Evolutionary conservation across 2,888 invertebrate species (phyloP).

Genomic region (Microplitis deprimator): DNA sequence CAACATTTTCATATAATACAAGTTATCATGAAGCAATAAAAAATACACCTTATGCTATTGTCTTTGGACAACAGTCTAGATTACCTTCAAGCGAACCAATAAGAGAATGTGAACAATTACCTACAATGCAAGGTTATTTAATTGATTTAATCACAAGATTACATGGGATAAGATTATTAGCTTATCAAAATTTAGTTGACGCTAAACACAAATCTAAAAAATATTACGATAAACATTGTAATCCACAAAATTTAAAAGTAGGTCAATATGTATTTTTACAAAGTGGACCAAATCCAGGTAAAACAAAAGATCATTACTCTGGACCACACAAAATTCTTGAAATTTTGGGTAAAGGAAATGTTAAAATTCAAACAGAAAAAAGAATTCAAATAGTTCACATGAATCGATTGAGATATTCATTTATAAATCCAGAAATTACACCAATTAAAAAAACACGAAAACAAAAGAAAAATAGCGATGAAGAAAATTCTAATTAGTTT

Average conservation of each 20-base stretch:
- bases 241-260: conserved; percentile 33
- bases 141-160: conserved; percentile 27
- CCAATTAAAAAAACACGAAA: neutral
- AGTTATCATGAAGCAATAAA: conserved; percentile 32
- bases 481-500: conserved; percentile 9
- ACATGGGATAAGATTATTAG: conserved; percentile 17
- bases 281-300: conserved; percentile 31
- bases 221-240: conserved; percentile 41
- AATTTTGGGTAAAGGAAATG: conserved; percentile 29
- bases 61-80: conserved; percentile 34
- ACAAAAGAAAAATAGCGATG: neutral
- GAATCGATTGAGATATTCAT: conserved; percentile 37
- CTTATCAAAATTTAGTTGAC: conserved; percentile 33
- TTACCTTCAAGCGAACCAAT: conserved; percentile 19
- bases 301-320: conserved; percentile 26
- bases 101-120: conserved; percentile 20
- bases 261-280: conserved; percentile 34
- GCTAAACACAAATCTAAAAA: conserved; percentile 35
- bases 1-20: conserved; percentile 35
- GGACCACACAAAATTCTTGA: conserved; percentile 37
- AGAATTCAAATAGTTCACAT: conserved; percentile 28
- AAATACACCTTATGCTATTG: conserved; percentile 27
- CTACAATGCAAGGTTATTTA: conserved; percentile 38
- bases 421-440: conserved; percentile 21
- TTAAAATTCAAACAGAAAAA: conserved; percentile 14